A percentile compares a stretch with the other conserved stretches of the same genome.
Evolutionary conservation across 2,888 invertebrate genomes (phyloP).

Genomic region (Spisula subtruncata): DNA sequence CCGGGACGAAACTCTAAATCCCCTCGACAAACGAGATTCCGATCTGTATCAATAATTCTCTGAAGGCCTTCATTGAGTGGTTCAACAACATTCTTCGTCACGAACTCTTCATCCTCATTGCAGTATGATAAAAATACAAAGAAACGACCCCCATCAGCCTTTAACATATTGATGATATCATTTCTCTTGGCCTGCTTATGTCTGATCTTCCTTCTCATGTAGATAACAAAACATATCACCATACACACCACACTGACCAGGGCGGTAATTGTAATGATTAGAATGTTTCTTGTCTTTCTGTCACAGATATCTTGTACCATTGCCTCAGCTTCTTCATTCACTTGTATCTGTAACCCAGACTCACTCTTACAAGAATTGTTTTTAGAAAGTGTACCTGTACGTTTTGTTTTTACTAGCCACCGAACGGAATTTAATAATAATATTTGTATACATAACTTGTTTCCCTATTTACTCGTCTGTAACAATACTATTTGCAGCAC

Average conservation of each 20-base stretch:
- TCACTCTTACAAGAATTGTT: not conserved
- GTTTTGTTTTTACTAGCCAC: not conserved
- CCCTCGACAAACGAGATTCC: not conserved
- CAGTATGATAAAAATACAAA: not conserved
- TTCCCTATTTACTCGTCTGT: too few species aligned
- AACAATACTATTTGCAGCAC: too few species aligned
- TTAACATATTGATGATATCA: not conserved
- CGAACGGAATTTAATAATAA: not conserved
- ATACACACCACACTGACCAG: not conserved
- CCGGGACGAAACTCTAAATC: not conserved
- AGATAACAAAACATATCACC: not conserved
- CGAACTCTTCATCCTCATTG: constrained; percentile 5
- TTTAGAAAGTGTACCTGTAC: not conserved
- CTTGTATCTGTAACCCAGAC: not conserved
- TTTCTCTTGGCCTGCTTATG: not conserved
- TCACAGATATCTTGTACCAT: not conserved
- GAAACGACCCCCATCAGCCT: not conserved
- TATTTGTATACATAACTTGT: too few species aligned
- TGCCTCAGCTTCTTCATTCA: not conserved
- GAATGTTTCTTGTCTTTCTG: not conserved
- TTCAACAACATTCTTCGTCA: not conserved
- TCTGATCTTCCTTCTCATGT: not conserved
- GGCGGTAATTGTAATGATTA: not conserved
- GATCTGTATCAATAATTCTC: not conserved
- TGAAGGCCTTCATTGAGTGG: not conserved